Conservation (phyloP, 2,888 invertebrate species). For the Phorcus lineatus region DNA sequence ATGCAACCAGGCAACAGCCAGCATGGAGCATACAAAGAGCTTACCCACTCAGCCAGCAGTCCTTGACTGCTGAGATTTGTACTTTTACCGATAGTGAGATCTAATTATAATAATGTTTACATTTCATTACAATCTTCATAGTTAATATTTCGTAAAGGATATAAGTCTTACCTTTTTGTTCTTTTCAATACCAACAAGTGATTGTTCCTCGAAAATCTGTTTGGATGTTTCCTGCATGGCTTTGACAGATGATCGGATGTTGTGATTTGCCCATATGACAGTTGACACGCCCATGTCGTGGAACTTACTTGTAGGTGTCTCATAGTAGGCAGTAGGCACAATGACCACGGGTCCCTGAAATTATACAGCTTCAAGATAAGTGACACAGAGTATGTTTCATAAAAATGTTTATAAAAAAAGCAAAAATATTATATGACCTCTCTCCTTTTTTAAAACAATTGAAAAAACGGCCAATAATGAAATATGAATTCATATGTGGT, state of each 20-base stretch:
- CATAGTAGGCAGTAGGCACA: constrained; percentile 77
- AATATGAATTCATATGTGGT: too few relatives aligned
- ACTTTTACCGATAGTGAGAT: too few relatives aligned
- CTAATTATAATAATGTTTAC: too few relatives aligned
- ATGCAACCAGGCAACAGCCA: too few relatives aligned
- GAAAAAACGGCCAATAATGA: too few relatives aligned
- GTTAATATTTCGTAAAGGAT: too few relatives aligned
- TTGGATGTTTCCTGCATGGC: constrained; percentile 75
- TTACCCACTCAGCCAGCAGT: neutral
- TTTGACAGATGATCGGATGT: constrained; percentile 74
- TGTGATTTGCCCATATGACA: constrained; percentile 77
- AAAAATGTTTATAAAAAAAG: too few relatives aligned
- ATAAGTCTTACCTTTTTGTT: constrained; percentile 69
- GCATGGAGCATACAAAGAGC: too few relatives aligned
- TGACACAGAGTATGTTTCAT: too few relatives aligned
- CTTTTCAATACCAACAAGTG: constrained; percentile 72
- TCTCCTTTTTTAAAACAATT: too few relatives aligned
- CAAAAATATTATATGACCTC: too few relatives aligned
- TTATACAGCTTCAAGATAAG: neutral
- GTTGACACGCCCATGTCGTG: constrained; percentile 75
- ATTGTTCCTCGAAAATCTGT: constrained; percentile 72
- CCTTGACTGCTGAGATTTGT: too few relatives aligned
- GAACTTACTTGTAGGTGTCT: constrained; percentile 73
- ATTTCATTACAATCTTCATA: neutral
- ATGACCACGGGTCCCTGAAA: constrained; percentile 75